These are phyloP conservation scores for Ranitomeya imitator DNA, from an alignment of 2,113 vertebrate species.

Conservation along the genomic window DNA sequence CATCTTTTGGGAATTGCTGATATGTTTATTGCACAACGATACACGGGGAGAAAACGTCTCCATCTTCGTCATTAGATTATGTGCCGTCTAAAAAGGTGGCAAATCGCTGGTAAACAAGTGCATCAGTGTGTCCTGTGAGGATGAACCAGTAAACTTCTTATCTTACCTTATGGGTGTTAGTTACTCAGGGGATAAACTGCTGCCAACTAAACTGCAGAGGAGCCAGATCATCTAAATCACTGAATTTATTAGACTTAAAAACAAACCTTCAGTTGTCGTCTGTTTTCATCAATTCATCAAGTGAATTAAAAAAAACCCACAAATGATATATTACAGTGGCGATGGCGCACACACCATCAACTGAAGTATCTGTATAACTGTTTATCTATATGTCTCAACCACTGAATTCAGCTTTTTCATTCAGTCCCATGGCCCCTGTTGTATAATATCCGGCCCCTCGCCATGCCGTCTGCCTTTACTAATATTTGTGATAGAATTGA, in stretches of 20 bases:
- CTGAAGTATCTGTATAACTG: too few species aligned
- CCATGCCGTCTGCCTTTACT: too few species aligned
- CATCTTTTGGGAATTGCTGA: not conserved
- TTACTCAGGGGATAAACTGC: constrained; percentile 70
- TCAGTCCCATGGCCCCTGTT: too few species aligned
- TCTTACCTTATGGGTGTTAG: constrained; percentile 55
- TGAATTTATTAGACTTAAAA: not conserved
- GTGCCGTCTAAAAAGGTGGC: constrained; percentile 63
- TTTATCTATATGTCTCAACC: too few species aligned
- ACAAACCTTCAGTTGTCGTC: not conserved
- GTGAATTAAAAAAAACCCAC: not conserved
- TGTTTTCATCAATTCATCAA: not conserved
- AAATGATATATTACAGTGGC: too few species aligned
- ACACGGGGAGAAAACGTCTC: not conserved
- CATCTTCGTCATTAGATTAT: constrained; percentile 60
- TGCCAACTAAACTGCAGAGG: constrained; percentile 66
- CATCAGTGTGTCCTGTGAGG: constrained; percentile 61
- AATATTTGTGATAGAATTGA: too few species aligned
- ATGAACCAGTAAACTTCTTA: constrained; percentile 56
- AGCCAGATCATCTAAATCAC: not conserved
- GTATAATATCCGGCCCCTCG: too few species aligned
- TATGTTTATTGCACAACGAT: not conserved
- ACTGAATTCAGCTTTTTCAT: too few species aligned
- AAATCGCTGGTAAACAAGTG: constrained; percentile 70
- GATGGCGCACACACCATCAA: too few species aligned